Evolutionary conservation across 1,140 invertebrate genomes (phyloP), one percentile per base, ranked within the genome.

Genomic region (Chymomyza costata): DNA sequence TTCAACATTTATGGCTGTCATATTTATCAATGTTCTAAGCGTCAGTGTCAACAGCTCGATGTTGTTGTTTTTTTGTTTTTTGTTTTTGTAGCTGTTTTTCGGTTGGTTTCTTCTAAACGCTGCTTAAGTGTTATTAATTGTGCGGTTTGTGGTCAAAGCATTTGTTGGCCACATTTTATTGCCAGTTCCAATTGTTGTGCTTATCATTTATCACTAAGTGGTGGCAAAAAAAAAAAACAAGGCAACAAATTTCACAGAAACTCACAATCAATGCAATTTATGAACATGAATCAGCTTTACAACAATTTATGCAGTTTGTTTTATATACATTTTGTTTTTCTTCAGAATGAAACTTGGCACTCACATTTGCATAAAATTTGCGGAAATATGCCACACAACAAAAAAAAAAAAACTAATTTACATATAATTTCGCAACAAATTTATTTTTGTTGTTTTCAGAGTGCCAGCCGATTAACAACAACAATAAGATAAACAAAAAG

Each of bases 121-220:
- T 31, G 11, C 13, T 43, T 78, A 78, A 78, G 73, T 55, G 64
- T 80, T 78, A 78, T 78, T 78, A 80, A 78, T 78, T 80, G 71
- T 76, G 44, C 30, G 54, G 73, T 59, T 52, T 51, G 47, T n/a
- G n/a, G n/a, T n/a, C n/a, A n/a, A n/a, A n/a, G n/a, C n/a, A n/a
- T n/a, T n/a, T n/a, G n/a, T n/a, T n/a, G n/a, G n/a, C 45, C 32
- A 15, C 19, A 30, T 48, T 55, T 37, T 34, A 11, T 13, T 21
- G 10, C 43, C 47, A 57, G 49, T 52, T 62, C 49, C 38, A 47
- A 51, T 52, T 52, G 43, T 47, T 41, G 31, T 49, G 39, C 39
- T 52, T 50, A 76, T 71, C 71, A 70, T 76, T 70, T 70, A 78
- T 76, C 73, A 66, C 48, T 21, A 41, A 45, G 17, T 10, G 31